phyloP scores from a whole-genome alignment of 2,888 invertebrate species.

The Cheilosia impressa region DNA sequence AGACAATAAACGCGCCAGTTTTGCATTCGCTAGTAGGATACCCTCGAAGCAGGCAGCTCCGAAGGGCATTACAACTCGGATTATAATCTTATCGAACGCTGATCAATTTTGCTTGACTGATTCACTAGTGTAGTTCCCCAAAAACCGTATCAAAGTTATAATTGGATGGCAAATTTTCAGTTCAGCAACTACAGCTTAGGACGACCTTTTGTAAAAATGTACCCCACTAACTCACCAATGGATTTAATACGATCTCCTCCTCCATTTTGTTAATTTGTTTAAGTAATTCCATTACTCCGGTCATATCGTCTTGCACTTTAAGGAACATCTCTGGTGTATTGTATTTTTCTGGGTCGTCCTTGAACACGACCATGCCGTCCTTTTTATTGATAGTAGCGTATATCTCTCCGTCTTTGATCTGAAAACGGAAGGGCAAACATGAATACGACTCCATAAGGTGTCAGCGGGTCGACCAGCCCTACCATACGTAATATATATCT shows the following conservation, averaged over 20 bases:
- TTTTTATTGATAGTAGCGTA: constrained; percentile 98
- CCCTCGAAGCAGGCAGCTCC: no score
- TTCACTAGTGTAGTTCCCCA: no score
- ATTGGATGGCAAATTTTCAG: no score
- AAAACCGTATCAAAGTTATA: no score
- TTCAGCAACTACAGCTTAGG: no score
- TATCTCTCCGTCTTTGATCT: constrained; percentile 99
- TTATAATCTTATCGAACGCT: no score
- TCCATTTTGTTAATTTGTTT: constrained; percentile 96
- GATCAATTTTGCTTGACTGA: no score
- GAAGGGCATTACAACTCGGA: no score
- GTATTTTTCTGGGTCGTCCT: constrained; percentile 97
- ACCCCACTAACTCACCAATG: constrained; percentile 86
- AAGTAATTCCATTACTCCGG: constrained; percentile 93
- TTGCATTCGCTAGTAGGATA: no score
- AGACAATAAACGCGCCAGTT: no score
- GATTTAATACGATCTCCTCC: constrained; percentile 96
- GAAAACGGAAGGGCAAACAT: not conserved
- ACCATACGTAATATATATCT: constrained; percentile 98
- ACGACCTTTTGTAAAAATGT: no score
- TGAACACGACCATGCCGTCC: constrained; percentile 98
- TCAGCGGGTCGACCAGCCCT: constrained; percentile 77
- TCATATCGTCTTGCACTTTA: constrained; percentile 93
- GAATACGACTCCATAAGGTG: not conserved
- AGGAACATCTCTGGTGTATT: constrained; percentile 95